Conservation (phyloP, 2,888 invertebrate species). For the Lottia gigantea region DNA sequence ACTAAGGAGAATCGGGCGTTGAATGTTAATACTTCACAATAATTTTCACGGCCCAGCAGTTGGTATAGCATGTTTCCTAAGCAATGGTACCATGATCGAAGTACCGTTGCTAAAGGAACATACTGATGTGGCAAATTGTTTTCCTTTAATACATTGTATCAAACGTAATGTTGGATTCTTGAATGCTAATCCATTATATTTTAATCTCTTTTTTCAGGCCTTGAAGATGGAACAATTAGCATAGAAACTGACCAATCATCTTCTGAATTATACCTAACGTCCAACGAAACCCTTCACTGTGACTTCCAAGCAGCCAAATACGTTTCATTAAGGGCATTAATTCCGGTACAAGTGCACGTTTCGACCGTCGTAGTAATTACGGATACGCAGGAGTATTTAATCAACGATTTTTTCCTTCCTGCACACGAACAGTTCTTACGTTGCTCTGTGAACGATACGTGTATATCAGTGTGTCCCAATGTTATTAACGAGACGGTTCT, state of each 20-base stretch:
- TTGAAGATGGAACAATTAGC: constrained; percentile 16
- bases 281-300: constrained; percentile 18
- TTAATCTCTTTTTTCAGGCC: constrained; percentile 21
- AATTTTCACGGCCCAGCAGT: too few species aligned
- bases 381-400: constrained; percentile 12
- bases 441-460: constrained; percentile 26
- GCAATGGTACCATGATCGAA: too few species aligned
- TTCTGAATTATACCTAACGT: constrained; percentile 7
- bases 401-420: constrained; percentile 35
- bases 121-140: too few species aligned
- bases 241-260: constrained; percentile 15
- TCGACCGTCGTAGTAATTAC: constrained; percentile 9
- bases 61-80: too few species aligned
- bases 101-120: too few species aligned
- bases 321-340: constrained; percentile 17
- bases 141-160: too few species aligned
- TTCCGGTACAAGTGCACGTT: constrained; percentile 14
- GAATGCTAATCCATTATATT: neutral
- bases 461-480: constrained; percentile 27
- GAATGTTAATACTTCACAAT: too few species aligned
- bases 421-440: constrained; percentile 35
- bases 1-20: too few species aligned
- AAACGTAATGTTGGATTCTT: too few species aligned
- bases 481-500: constrained; percentile 15
- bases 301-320: constrained; percentile 22